Evolutionary conservation across 2,888 invertebrate genomes (phyloP).

Genomic region (Rhodophaea formosa): DNA sequence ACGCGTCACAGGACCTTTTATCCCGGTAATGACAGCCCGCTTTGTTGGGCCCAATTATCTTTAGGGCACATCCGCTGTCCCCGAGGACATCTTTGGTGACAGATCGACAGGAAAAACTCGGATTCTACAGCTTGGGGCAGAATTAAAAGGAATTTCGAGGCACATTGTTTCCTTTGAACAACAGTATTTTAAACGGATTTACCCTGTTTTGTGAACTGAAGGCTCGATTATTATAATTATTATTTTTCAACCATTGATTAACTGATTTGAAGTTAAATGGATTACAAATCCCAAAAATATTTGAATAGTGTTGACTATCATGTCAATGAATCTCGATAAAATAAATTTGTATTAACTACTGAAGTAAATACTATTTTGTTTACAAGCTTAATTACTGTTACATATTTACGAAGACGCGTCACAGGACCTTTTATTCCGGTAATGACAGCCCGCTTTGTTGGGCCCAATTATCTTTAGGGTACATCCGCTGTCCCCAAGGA

Average conservation of each 20-base stretch:
- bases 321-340: too few species aligned
- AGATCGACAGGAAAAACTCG: too few species aligned
- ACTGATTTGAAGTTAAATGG: too few species aligned
- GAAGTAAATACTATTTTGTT: too few species aligned
- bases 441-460: constrained; percentile 14
- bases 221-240: background rate
- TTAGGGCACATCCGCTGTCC: too few species aligned
- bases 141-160: constrained; percentile 13
- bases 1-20: background rate
- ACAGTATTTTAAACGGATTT: constrained; percentile 1
- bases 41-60: constrained; percentile 14
- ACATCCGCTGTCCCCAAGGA: too few species aligned
- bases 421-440: constrained; percentile 2
- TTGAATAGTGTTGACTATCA: too few species aligned
- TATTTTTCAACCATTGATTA: too few species aligned
- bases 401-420: too few species aligned
- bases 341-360: too few species aligned
- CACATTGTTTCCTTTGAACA: background rate
- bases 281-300: too few species aligned
- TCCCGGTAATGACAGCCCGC: constrained; percentile 12
- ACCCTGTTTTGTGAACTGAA: constrained; percentile 2
- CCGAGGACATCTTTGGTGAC: background rate
- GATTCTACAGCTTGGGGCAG: background rate
- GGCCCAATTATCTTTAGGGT: constrained; percentile 5
- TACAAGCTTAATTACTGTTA: too few species aligned